A percentile compares a stretch with the other conserved stretches of the same genome.
These are phyloP conservation scores for Chrysogorgia sp. DNA, from an alignment of 92 coral and sea anemone genomes.

Conservation along the genomic window DNA sequence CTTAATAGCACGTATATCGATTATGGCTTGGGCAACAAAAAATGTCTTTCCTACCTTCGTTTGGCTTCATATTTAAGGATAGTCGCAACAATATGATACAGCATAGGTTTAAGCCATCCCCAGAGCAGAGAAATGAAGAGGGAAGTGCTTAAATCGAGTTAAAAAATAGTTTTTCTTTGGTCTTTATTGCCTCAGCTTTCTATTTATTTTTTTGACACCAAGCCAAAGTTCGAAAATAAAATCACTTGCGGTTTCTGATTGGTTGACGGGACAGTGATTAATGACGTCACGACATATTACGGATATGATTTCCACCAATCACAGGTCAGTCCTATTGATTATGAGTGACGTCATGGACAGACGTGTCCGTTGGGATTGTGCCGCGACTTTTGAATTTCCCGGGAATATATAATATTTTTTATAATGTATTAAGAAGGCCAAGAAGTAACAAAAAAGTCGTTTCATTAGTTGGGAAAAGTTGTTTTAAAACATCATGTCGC, in stretches of 20 bases:
- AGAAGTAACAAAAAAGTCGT: too few relatives aligned
- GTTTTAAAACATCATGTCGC: too few relatives aligned
- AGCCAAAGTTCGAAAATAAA: conserved; percentile 34
- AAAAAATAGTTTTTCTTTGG: neutral
- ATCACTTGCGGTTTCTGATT: neutral
- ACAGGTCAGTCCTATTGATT: too few relatives aligned
- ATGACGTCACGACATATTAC: too few relatives aligned
- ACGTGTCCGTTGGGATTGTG: too few relatives aligned
- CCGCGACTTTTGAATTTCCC: too few relatives aligned
- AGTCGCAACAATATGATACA: neutral
- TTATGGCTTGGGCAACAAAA: neutral
- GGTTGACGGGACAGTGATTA: conserved; percentile 12
- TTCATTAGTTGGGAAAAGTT: too few relatives aligned
- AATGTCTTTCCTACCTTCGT: conserved; percentile 19
- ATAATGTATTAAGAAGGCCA: too few relatives aligned
- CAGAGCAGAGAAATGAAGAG: neutral
- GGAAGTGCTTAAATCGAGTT: neutral
- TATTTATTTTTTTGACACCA: conserved; percentile 23
- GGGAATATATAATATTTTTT: too few relatives aligned
- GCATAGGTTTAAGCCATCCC: neutral
- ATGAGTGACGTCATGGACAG: too few relatives aligned
- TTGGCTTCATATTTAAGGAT: conserved; percentile 16
- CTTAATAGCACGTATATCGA: too few relatives aligned
- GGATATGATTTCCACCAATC: too few relatives aligned
- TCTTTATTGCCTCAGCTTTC: neutral